Evolutionary conservation across 2,113 vertebrate genomes (phyloP), one percentile per base, ranked within the genome.

Genomic region (Oryzias javanicus): DNA sequence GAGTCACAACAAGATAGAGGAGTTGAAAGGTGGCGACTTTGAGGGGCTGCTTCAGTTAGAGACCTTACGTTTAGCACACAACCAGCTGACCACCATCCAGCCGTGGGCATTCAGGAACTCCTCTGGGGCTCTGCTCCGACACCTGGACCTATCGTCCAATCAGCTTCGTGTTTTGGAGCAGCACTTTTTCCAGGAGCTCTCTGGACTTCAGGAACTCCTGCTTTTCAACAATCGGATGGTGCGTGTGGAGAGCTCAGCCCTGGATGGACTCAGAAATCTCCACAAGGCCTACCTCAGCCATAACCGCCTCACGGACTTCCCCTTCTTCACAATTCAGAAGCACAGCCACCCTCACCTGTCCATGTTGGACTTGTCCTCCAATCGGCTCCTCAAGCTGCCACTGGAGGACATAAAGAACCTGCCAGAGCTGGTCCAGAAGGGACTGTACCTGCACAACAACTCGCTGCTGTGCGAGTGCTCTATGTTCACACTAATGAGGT

Each of bases 61-160:
- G 60, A 92, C 88, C 0, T 81, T 99, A 0, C 85, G 92, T 18
- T 64, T 98, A 25, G 88, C 91, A 1, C 93, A 98, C 86, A 98
- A 98, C 76, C 86, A 75, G 17, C 85, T 99, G 52, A 81, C 50
- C 0, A 55, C 68, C 3, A 84, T 98, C 6, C 64, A 85, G 8
- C 70, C 18, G 0, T 86, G 86, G 24, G 89, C 92, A 0, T 97
- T 98, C 78, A 84, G 82, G 42, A 94, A 95, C 13, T 88, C 86
- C 58, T 72, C 82, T 0, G 78, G 81, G 52, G 48, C 65, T 18
- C 65, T 46, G 48, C 80, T 98, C 20, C 83, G 89, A 42, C 92
- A 94, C 83, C 92, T 99, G n/a, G 97, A 99, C 86, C 87, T 99
- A 51, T 99, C 97, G 1, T 97, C 94, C 83, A 99, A 99, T 71